Conservation (phyloP, 2,888 invertebrate species). For the Allolobophora icterica region DNA sequence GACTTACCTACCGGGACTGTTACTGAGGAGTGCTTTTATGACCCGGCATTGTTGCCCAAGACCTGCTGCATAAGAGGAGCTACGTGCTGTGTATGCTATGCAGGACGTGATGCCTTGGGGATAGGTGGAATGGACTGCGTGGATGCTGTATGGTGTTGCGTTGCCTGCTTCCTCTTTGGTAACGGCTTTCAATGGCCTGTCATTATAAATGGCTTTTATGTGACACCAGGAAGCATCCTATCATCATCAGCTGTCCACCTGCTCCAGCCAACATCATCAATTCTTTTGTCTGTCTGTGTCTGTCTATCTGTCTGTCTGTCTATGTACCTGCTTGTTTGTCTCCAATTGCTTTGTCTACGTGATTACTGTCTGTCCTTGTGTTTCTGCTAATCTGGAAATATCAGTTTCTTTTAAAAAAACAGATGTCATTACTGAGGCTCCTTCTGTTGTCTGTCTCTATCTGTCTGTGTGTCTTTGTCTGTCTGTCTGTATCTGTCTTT, state of each 20-base stretch:
- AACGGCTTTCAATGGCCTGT: neutral
- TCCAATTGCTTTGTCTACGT: neutral
- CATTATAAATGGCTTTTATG: constrained; percentile 1
- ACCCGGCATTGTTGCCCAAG: neutral
- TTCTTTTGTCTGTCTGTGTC: neutral
- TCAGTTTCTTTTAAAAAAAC: too few relatives aligned
- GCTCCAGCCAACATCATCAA: neutral
- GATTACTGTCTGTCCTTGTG: neutral
- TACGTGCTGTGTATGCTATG: neutral
- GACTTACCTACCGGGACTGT: neutral
- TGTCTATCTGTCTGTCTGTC: neutral
- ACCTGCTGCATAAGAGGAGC: neutral
- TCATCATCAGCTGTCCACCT: neutral
- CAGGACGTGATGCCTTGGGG: neutral
- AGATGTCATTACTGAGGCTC: neutral
- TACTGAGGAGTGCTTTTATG: neutral
- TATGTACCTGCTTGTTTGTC: neutral
- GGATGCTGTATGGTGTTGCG: neutral
- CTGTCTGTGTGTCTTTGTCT: neutral
- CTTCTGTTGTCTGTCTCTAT: neutral
- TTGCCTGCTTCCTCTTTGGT: neutral
- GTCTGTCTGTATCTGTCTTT: neutral
- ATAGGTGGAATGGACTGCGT: too few relatives aligned
- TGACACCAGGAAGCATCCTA: constrained; percentile 2
- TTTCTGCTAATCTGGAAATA: neutral